Percentiles rank a stretch among this genome's conserved stretches.
phyloP scores from a whole-genome alignment of 2,888 invertebrate species.

The Alloplasta piceator region DNA sequence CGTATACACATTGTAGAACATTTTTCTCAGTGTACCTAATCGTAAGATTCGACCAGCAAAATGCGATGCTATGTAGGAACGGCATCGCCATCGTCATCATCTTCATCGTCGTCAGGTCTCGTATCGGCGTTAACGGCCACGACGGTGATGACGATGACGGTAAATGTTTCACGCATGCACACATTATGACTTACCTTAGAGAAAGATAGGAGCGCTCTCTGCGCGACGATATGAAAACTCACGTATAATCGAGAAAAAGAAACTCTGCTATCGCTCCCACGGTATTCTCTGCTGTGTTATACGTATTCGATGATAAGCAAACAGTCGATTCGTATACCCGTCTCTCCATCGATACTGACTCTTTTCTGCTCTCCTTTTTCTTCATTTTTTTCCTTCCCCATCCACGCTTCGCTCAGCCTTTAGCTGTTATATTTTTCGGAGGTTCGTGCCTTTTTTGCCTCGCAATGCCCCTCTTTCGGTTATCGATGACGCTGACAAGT shows the following conservation, averaged over 20 bases:
- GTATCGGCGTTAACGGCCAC: conserved; percentile 1
- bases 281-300: conserved; percentile 7
- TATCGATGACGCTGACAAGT: conserved; percentile 17
- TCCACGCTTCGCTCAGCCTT: conserved; percentile 5
- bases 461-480: background rate
- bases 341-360: conserved; percentile 35
- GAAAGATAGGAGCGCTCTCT: conserved; percentile 44
- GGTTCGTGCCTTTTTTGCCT: conserved; percentile 9
- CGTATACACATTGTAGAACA: too few species aligned
- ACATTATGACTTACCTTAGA: conserved; percentile 58
- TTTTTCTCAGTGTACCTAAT: too few species aligned
- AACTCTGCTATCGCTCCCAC: conserved; percentile 50
- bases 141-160: conserved; percentile 18
- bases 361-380: conserved; percentile 13
- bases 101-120: background rate
- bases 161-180: conserved; percentile 46
- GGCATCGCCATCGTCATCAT: conserved; percentile 8
- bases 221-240: conserved; percentile 12
- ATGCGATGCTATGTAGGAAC: too few species aligned
- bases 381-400: conserved; percentile 18
- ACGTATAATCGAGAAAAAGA: conserved; percentile 27
- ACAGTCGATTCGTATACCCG: conserved; percentile 50
- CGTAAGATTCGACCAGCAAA: too few species aligned
- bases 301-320: conserved; percentile 51
- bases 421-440: conserved; percentile 9